Evolutionary conservation across 2,888 invertebrate genomes (phyloP), one percentile per base, ranked within the genome.

Genomic region (Neoascia interrupta): DNA sequence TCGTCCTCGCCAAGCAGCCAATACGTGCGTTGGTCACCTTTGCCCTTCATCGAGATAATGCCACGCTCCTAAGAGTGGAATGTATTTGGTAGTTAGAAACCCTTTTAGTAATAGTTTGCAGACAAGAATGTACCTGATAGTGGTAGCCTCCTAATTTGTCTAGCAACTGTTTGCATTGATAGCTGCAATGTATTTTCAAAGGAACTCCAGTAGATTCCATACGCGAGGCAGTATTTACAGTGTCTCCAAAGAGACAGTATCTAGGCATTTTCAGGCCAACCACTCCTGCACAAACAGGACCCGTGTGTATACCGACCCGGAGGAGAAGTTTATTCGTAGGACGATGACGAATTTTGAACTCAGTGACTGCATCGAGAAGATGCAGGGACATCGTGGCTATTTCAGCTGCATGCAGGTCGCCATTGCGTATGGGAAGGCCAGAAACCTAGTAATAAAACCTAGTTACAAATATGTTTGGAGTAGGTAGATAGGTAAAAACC

Each of bases 241-340:
- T 97, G 85, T 97, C 97, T 0, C 97, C 97, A 84, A 97, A 97
- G 2, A 97, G 90, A 84, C 97, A 97, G 85, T 96, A 97, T 43
- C 97, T 91, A 0, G 97, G 97, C 97, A 97, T 97, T 89, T 97
- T 97, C 3, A 95, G 89, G 0, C 97, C 97, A 0, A 97, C 97
- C 0, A 97, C 97, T 0, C 97, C 97, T 0, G 97, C 96, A 84
- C 97, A 97, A 10, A 96, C 96, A 0, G 96, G 96, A 5, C 97
- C 95, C 39, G 97, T 95, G 89, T 98, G 97, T 73, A 98, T 92
- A 70, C 97, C 98, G 81, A 98, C 96, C 21, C 98, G 91, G 3
- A 98, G 91, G 86, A 95, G 92, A 13, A 98, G 90, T 82, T 95
- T 93, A 82, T 97, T 96, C 13, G 92, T 91, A 2, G 97, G 97